phyloP scores from a whole-genome alignment of 1,140 invertebrate genomes.

The Acromyrmex heyeri region DNA sequence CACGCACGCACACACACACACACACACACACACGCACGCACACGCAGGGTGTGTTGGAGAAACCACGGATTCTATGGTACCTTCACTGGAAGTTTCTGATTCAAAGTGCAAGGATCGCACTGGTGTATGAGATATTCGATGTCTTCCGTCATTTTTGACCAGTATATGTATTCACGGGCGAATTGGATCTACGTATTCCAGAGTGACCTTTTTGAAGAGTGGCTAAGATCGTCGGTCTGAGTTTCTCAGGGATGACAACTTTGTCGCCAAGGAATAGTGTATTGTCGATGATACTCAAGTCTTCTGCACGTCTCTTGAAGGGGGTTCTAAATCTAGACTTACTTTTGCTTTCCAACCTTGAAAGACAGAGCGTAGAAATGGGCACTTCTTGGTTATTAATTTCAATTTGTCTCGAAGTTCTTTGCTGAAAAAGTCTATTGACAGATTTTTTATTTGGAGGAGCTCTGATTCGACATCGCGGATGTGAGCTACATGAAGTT shows the following conservation, averaged over 20 bases:
- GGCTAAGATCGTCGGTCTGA: neutral
- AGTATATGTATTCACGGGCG: neutral
- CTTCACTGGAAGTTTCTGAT: neutral
- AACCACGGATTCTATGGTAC: neutral
- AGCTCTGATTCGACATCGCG: neutral
- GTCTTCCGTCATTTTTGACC: neutral
- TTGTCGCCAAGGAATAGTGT: neutral
- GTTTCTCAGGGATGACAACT: neutral
- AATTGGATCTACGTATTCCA: neutral
- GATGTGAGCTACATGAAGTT: neutral
- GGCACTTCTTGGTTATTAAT: neutral
- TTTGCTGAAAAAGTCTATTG: neutral
- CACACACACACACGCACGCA: too few relatives aligned
- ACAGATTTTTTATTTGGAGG: neutral
- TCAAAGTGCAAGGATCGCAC: neutral
- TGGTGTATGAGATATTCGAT: neutral
- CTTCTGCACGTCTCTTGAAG: neutral
- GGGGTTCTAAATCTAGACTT: neutral
- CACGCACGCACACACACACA: too few relatives aligned
- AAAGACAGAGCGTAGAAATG: too few relatives aligned
- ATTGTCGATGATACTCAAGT: neutral
- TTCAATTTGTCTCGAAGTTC: neutral
- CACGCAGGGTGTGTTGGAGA: neutral
- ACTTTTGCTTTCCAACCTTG: neutral
- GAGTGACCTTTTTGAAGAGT: neutral